Percentiles rank a stretch among this genome's conserved stretches.
Conservation (phyloP, 2,797 vertebrate genomes). For the Toxotes lorentzi region DNA sequence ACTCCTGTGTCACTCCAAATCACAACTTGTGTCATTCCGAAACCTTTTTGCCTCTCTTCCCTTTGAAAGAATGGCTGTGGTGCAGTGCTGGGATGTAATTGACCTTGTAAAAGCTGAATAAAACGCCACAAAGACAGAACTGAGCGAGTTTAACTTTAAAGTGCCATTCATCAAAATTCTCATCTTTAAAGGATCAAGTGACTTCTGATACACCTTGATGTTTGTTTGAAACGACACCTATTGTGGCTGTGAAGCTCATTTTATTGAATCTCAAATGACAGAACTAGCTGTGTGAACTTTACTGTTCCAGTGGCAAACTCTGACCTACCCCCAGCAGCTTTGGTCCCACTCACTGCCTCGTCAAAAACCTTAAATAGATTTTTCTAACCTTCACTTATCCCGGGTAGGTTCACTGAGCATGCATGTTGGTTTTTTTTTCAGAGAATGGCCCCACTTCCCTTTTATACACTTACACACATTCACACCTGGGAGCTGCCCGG, state of each 20-base stretch:
- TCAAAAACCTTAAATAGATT: slow-evolving; percentile 66
- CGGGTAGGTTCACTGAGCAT: slow-evolving; percentile 49
- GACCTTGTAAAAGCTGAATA: slow-evolving; percentile 63
- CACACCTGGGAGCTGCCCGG: slow-evolving; percentile 62
- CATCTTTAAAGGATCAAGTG: slow-evolving; percentile 18
- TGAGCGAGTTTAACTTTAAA: slow-evolving; percentile 42
- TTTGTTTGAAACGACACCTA: slow-evolving; percentile 32
- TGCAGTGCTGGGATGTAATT: slow-evolving; percentile 32
- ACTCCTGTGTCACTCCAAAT: slow-evolving; percentile 64
- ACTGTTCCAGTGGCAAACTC: slow-evolving; percentile 25
- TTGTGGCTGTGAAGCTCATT: background rate
- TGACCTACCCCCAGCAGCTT: slow-evolving; percentile 43
- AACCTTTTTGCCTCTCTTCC: slow-evolving; percentile 15
- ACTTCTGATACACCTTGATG: slow-evolving; percentile 8
- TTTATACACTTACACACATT: slow-evolving; percentile 61
- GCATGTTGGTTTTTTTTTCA: slow-evolving; percentile 3
- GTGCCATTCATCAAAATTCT: slow-evolving; percentile 38
- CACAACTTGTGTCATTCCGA: slow-evolving; percentile 52
- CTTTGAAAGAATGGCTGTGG: slow-evolving; percentile 43
- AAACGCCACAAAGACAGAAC: slow-evolving; percentile 35
- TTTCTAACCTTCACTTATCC: slow-evolving; percentile 63
- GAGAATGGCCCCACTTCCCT: slow-evolving; percentile 36
- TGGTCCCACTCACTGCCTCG: slow-evolving; percentile 46
- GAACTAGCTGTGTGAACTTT: slow-evolving; percentile 4
- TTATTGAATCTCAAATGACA: slow-evolving; percentile 11